Base-by-base conservation (phyloP, 2,888 invertebrate species). In the Coelopa pilipes region DNA sequence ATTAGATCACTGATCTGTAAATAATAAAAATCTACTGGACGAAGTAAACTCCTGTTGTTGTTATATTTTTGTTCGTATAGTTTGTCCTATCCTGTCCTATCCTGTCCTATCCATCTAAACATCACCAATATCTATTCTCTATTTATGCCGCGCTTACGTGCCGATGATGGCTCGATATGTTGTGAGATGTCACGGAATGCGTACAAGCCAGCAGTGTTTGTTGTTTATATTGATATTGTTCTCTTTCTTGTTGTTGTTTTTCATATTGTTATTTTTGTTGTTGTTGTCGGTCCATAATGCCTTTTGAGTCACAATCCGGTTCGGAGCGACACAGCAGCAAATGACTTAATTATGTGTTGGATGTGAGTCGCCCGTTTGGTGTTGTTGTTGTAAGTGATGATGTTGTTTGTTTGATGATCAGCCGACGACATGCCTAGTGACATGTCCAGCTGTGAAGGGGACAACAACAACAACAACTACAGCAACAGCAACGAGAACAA, bases 391-490 rank as follows among this genome's bases (percentile, higher is more conserved):
- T 77, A 81, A 80, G 60, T 57, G 59, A 70, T 70, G 62, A 81
- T 79, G 82, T 80, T 82, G 79, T 79, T 79, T 80, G 80, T 80
- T 82, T 84, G 73, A 69, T 53, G 63, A 69, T 53, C 47, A 63
- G 55, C 59, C 75, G 66, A 73, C 73, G 78, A 82, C 85, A 83
- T 81, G 82, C 81, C 81, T 84, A 84, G 85, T 85, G 85, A 85
- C 85, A 85, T 84, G 83, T 85, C 85, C 86, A 86, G 86, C 86
- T 86, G 85, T 81, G 83, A 76, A 65, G 76, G 76, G 77, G 73
- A 78, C 73, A 74, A 57, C 73, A 74, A 76, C 71, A 75, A n/a
- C 45, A 55, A 21, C 49, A 19, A 46, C 34, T 21, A 13, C 12
- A 45, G 67, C 46, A 59, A 73, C 19, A 50, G 53, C 17, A 70